These are phyloP conservation scores for Atta colombica DNA, from an alignment of 1,140 invertebrate genomes.

Conservation along the genomic window DNA sequence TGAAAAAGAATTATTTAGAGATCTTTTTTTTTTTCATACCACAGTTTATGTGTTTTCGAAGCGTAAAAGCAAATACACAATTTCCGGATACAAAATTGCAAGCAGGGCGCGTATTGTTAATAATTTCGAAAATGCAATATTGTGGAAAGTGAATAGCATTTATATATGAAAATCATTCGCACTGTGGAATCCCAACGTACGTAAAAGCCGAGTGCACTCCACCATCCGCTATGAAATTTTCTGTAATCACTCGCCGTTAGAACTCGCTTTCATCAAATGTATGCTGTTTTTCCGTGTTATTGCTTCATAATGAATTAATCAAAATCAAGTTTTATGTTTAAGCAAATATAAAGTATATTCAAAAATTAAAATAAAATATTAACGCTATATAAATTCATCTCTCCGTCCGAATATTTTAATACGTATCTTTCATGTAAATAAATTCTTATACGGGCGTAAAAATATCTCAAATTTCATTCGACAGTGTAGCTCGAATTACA, in stretches of 20 bases:
- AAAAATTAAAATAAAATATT: conserved; percentile 47
- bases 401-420: not conserved
- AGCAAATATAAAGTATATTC: not conserved
- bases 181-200: conserved; percentile 43
- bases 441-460: not conserved
- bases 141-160: conserved; percentile 38
- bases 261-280: conserved; percentile 39
- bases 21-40: not conserved
- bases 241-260: conserved; percentile 41
- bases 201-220: conserved; percentile 65
- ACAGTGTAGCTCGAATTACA: conserved; percentile 1
- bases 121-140: conserved; percentile 62
- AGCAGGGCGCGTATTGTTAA: conserved; percentile 36
- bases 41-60: not conserved
- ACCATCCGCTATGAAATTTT: conserved; percentile 48
- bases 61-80: not conserved
- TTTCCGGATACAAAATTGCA: conserved; percentile 33
- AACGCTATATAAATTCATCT: conserved; percentile 2
- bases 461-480: conserved; percentile 23
- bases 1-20: conserved; percentile 4
- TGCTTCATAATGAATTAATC: conserved; percentile 42
- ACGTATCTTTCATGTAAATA: conserved; percentile 2
- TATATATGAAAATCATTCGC: conserved; percentile 59
- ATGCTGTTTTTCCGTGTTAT: conserved; percentile 28
- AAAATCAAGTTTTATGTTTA: conserved; percentile 34